Base-by-base conservation (phyloP, 2,797 vertebrate species). In the Poecile montanus region DNA sequence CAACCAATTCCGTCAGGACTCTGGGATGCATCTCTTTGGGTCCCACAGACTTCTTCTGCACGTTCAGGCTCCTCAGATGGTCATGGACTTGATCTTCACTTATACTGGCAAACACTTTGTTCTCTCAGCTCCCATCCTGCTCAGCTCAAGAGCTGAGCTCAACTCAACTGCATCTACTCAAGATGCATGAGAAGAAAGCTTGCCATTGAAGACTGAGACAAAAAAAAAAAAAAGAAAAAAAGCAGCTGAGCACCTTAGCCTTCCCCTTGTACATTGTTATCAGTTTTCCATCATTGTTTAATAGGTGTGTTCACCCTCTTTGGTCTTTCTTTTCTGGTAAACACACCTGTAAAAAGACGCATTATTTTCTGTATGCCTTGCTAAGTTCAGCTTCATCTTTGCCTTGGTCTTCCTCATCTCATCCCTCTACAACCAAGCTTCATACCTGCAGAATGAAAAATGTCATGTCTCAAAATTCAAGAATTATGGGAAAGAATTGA, bases 241-340 rank as follows among this genome's bases (percentile, higher is more conserved):
- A 13, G 9, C 17, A 53, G 27, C 3, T 36, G 38, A 61, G 9
- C 21, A 32, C 11, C 5, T 53, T 27, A 54, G 22, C 15, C 22
- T 45, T 71, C 32, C 22, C n/a, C 23, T 45, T 61, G 48, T 23
- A 18, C 40, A 38, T 10, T 32, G 5, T 27, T 32, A 22, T 11
- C 1, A 0, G 9, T 27, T 53, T 71, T 62, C 17, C 40, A n/a
- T 12, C 18, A 22, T 2, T 6, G 18, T n/a, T 72, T 45, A 22
- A 15, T 3, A 25, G 40, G 5, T 7, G 6, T 45, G 7, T 45
- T 45, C 40, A 62, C 18, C 9, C 32, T 36, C n/a, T 71, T 45
- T 71, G 22, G 26, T 18, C 12, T 54, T 38, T 10, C 15, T 54
- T 53, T 38, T 54, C n/a, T 62, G 18, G 6, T 22, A 34, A 51